A percentile compares a stretch with the other conserved stretches of the same genome.
These are phyloP conservation scores for Neomonachus schauinslandi DNA, from an alignment of 2,113 vertebrate genomes.

Conservation along the genomic window DNA sequence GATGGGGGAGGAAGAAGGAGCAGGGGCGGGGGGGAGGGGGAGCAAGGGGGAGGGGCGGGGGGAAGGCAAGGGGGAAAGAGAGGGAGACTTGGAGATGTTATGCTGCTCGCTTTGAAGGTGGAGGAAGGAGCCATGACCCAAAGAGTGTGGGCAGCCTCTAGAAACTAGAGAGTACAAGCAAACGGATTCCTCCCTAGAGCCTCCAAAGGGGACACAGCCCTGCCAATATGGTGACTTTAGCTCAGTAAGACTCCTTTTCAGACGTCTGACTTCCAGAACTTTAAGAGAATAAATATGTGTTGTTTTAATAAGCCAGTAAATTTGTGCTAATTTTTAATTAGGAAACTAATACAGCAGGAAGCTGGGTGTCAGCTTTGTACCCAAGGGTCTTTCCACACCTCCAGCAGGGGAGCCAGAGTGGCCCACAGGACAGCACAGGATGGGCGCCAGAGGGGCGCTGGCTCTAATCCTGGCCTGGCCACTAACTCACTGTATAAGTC, in stretches of 20 bases:
- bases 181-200: neutral
- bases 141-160: neutral
- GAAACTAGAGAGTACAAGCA: neutral
- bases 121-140: neutral
- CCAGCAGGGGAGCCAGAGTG: neutral
- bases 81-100: neutral
- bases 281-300: neutral
- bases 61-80: too few species aligned
- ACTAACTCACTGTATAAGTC: neutral
- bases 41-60: rapidly evolving
- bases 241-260: neutral
- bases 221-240: neutral
- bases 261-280: neutral
- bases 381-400: neutral
- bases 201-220: rapidly evolving
- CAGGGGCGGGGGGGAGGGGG: rapidly evolving
- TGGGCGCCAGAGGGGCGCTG: neutral
- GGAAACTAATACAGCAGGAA: neutral
- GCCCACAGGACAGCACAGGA: neutral
- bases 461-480: neutral
- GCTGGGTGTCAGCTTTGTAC: neutral
- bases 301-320: neutral
- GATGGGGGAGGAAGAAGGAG: neutral
- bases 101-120: neutral
- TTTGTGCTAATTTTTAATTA: neutral